Evolutionary conservation across 2,888 invertebrate species (phyloP), one percentile per base, ranked within the genome.

Genomic region (Tryphoninae sp.): DNA sequence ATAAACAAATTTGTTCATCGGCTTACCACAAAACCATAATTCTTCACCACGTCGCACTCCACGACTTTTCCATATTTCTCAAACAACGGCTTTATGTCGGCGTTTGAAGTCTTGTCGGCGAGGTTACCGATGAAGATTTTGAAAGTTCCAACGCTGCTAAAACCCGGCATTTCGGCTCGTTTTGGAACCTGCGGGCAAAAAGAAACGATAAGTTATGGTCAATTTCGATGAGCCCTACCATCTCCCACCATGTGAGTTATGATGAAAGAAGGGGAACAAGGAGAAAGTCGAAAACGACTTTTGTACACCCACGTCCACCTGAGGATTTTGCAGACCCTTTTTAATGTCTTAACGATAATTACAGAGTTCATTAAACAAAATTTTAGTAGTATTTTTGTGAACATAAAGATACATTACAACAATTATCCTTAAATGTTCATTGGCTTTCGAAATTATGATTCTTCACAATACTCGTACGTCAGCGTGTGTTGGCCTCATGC

Each of bases 71-170:
- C 99, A 96, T 97, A 98, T 92, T 98, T 98, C 93, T 98, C 98
- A 94, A 99, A 99, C 88, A 99, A 94, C 93, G 97, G 96, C 93
- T 97, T 96, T 93, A 99, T 94, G 94, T 96, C 95, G 92, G 95
- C 94, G 93, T 96, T 95, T 89, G 96, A 95, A 84, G 98, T 97
- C 93, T 97, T 97, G 93, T 98, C 98, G 93, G 97, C 96, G 90
- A 98, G 95, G 94, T 98, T 98, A 92, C 99, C 99, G 94, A 99
- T 97, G 95, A 99, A 99, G 92, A 99, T 96, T 94, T 98, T 98
- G 95, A 97, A 97, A 91, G 97, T 97, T 93, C 97, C 97, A 94
- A 96, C 96, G 91, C 94, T 94, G 92, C 94, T 94, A 92, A 94
- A 94, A 94, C 96, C 97, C 94, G 97, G 97, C 97, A 97, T 97